Conservation (phyloP, 2,797 vertebrate genomes). For the Danio choprae region DNA sequence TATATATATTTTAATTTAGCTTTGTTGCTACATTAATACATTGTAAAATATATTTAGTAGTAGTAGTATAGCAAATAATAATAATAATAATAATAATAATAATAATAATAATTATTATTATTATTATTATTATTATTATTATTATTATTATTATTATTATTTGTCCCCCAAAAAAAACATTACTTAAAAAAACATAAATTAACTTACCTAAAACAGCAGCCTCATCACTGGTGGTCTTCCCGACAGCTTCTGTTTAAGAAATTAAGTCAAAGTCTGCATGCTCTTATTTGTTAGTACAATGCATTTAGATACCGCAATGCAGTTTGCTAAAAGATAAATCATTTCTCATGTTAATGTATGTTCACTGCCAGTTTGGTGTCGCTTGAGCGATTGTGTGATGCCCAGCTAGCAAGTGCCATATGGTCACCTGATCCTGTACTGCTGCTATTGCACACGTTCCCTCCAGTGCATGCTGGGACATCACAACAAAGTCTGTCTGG, state of each 20-base stretch:
- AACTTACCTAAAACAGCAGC: not conserved
- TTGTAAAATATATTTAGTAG: too few relatives aligned
- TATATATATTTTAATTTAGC: too few relatives aligned
- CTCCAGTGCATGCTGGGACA: conserved; percentile 10
- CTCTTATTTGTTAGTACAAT: not conserved
- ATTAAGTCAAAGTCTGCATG: conserved; percentile 8
- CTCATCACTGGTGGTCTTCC: conserved; percentile 17
- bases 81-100: too few relatives aligned
- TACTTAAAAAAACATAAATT: conserved; percentile 13
- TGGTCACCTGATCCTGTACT: conserved; percentile 30
- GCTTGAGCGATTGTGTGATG: not conserved
- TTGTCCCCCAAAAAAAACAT: too few relatives aligned
- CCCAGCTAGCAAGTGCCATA: not conserved
- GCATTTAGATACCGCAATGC: not conserved
- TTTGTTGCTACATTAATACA: too few relatives aligned
- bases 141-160: too few relatives aligned
- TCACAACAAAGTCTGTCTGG: conserved; percentile 53
- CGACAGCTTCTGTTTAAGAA: not conserved
- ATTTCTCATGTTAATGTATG: conserved; percentile 2
- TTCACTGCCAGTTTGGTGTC: not conserved
- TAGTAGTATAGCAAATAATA: too few relatives aligned
- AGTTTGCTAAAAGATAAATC: not conserved
- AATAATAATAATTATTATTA: too few relatives aligned
- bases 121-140: too few relatives aligned
- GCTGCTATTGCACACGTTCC: not conserved